Conservation (phyloP, 37 sponge, comb jelly and placozoan species). For the Theonella swinhoei region DNA sequence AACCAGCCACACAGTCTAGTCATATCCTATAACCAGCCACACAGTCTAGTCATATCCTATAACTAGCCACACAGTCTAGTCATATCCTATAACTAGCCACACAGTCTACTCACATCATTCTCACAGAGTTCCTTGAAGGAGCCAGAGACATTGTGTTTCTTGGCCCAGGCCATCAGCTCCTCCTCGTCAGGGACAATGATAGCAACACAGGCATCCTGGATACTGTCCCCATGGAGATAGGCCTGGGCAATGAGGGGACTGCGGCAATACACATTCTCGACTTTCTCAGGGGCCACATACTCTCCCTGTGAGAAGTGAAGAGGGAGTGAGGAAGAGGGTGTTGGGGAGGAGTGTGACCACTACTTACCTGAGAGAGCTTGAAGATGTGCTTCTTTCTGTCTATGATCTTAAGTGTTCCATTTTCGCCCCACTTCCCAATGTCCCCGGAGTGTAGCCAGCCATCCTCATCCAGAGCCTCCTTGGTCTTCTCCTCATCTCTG, state of each 20-base stretch:
- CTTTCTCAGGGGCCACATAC: conserved; percentile 97
- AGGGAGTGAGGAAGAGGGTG: no score
- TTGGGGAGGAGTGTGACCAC: no score
- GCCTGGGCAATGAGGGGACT: conserved; percentile 78
- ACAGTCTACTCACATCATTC: conserved; percentile 68
- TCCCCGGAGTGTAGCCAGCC: conserved; percentile 98
- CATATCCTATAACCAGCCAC: no score
- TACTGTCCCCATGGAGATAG: conserved; percentile 90
- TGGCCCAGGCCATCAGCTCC: conserved; percentile 72
- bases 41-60: no score
- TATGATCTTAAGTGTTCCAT: conserved; percentile 90
- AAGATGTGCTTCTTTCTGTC: conserved; percentile 98
- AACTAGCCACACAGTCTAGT: no score
- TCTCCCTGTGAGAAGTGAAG: conserved; percentile 75
- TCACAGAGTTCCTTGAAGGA: conserved; percentile 76
- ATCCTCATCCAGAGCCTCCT: conserved; percentile 85
- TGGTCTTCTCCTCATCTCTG: conserved; percentile 86
- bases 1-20: no score
- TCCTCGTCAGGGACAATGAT: conserved; percentile 93
- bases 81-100: no score
- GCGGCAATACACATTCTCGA: conserved; percentile 84
- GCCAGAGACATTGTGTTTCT: conserved; percentile 41
- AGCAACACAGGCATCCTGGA: conserved; percentile 71
- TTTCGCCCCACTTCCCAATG: conserved; percentile 90
- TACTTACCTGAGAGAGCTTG: conserved; percentile 92